Conservation (phyloP, 35 echinoderm and acorn worm species). For the Nesometra sesokonis region DNA sequence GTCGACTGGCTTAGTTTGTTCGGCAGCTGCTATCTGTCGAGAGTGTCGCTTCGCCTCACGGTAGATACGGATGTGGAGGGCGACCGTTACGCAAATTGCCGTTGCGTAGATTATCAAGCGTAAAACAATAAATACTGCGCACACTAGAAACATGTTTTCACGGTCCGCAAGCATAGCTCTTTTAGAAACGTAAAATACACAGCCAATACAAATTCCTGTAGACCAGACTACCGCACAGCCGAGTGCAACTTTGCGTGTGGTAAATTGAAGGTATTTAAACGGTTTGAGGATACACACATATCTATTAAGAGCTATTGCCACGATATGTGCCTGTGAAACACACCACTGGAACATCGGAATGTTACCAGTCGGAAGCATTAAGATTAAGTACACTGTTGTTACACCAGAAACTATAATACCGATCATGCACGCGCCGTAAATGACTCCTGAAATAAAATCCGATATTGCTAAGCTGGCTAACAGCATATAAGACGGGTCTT, state of each 20-base stretch:
- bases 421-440: not conserved
- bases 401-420: not conserved
- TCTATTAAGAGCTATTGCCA: not conserved
- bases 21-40: not conserved
- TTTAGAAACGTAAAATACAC: not conserved
- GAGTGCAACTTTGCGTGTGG: not conserved
- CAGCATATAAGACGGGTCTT: not conserved
- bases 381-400: not conserved
- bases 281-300: not conserved
- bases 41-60: not conserved
- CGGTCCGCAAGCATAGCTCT: not conserved
- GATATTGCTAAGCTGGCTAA: not conserved
- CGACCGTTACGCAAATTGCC: not conserved
- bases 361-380: not conserved
- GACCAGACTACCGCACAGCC: not conserved
- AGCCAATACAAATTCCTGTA: not conserved
- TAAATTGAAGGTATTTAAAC: not conserved
- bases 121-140: not conserved
- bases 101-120: not conserved
- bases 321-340: not conserved
- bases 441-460: not conserved
- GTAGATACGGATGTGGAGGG: not conserved
- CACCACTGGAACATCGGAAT: not conserved
- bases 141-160: no score
- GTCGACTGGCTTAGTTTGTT: not conserved